phyloP scores from a whole-genome alignment of 2,797 vertebrate species.

The Paedocypris micromegethes region DNA sequence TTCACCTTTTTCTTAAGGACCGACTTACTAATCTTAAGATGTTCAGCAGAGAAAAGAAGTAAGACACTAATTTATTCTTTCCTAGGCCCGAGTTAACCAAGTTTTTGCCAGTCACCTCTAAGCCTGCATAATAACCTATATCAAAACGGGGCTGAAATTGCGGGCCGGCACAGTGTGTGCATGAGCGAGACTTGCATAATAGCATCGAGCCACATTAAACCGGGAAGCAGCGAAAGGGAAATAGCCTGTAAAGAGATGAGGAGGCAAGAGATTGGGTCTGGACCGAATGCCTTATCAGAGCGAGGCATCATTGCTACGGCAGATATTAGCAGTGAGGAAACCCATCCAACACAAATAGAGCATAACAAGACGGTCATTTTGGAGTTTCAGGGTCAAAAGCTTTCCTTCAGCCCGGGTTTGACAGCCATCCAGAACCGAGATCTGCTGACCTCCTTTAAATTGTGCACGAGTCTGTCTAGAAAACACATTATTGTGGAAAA shows the following conservation, averaged over 20 bases:
- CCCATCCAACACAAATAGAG: slow-evolving; percentile 40
- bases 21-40: slow-evolving; percentile 12
- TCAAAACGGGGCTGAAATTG: slow-evolving; percentile 35
- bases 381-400: slow-evolving; percentile 22
- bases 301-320: slow-evolving; percentile 26
- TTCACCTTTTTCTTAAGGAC: too few species aligned
- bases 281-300: slow-evolving; percentile 35
- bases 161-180: slow-evolving; percentile 21
- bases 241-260: slow-evolving; percentile 32
- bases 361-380: slow-evolving; percentile 41
- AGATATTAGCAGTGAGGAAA: slow-evolving; percentile 35
- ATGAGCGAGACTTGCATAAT: slow-evolving; percentile 38
- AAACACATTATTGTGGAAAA: slow-evolving; percentile 9
- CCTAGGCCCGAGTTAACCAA: slow-evolving; percentile 17
- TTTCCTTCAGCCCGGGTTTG: slow-evolving; percentile 26
- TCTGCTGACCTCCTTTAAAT: background rate
- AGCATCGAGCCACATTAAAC: slow-evolving; percentile 30
- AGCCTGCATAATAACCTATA: slow-evolving; percentile 37
- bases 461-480: background rate
- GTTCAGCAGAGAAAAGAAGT: slow-evolving; percentile 10
- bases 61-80: slow-evolving; percentile 3
- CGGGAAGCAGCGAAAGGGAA: slow-evolving; percentile 15
- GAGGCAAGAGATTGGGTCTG: slow-evolving; percentile 23
- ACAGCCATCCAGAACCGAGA: background rate
- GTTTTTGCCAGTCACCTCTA: slow-evolving; percentile 33